Conservation (phyloP, 2,797 vertebrate genomes). For the Channa striata region DNA sequence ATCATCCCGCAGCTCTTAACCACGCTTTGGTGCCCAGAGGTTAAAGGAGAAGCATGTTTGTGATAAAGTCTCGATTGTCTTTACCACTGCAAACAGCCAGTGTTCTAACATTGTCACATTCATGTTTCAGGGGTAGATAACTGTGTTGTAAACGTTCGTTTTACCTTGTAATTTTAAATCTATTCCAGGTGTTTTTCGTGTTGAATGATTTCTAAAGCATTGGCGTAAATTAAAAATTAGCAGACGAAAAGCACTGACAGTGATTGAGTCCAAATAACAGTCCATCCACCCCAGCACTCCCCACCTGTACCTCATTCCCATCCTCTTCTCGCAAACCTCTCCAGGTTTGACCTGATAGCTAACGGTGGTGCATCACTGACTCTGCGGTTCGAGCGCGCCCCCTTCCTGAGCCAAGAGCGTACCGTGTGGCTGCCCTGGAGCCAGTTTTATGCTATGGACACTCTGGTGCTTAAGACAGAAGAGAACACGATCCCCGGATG, state of each 20-base stretch:
- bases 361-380: conserved; percentile 96
- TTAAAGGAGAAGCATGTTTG: conserved; percentile 24
- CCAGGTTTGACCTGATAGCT: conserved; percentile 97
- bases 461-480: conserved; percentile 97
- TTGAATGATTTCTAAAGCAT: conserved; percentile 45
- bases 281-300: conserved; percentile 59
- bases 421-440: conserved; percentile 99
- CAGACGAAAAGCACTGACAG: conserved; percentile 42
- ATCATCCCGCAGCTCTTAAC: conserved; percentile 37
- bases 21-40: conserved; percentile 23
- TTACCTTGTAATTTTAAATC: conserved; percentile 27
- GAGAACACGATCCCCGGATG: conserved; percentile 99
- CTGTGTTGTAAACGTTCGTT: conserved; percentile 9
- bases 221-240: conserved; percentile 44
- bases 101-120: conserved; percentile 40
- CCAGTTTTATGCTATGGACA: conserved; percentile 99
- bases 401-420: conserved; percentile 97
- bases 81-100: background rate
- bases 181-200: conserved; percentile 60
- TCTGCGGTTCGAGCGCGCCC: conserved; percentile 95
- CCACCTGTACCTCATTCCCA: conserved; percentile 71
- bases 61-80: conserved; percentile 19
- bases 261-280: conserved; percentile 55
- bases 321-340: conserved; percentile 77
- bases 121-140: conserved; percentile 44